Percentiles rank a stretch among this genome's conserved stretches.
Evolutionary conservation across 1,140 invertebrate genomes (phyloP).

Genomic region (Nymphalis io): DNA sequence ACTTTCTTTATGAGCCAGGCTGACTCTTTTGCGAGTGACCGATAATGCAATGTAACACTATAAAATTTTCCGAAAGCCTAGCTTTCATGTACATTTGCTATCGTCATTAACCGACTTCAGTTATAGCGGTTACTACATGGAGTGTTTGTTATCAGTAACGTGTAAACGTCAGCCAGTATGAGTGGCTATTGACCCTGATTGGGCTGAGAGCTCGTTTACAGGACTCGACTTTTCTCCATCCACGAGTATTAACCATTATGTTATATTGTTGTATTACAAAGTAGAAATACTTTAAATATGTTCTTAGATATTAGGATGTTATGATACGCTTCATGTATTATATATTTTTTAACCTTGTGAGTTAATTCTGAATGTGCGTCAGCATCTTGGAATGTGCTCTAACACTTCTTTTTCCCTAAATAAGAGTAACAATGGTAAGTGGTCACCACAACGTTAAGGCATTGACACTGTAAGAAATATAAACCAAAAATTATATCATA

Average conservation of each 20-base stretch:
- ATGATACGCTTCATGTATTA: no score
- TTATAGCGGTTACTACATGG: constrained; percentile 20
- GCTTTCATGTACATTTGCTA: constrained; percentile 24
- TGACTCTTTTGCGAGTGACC: neutral
- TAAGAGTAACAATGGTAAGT: no score
- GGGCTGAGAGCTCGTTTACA: constrained; percentile 22
- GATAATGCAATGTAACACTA: constrained; percentile 11
- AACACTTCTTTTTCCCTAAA: no score
- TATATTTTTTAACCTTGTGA: no score
- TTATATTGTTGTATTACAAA: no score
- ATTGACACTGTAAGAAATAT: no score
- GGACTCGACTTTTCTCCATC: constrained; percentile 15
- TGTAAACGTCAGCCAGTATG: constrained; percentile 25
- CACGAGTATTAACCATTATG: neutral
- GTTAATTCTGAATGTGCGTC: no score
- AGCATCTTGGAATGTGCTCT: no score
- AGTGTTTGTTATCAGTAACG: constrained; percentile 35
- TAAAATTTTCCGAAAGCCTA: constrained; percentile 18
- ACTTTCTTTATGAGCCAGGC: neutral
- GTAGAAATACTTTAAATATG: neutral
- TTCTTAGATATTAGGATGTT: no score
- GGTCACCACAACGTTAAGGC: no score
- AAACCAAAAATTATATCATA: no score
- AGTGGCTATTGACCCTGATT: constrained; percentile 40
- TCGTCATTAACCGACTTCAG: constrained; percentile 30